These are phyloP conservation scores for Drosophila neonasuta DNA, from an alignment of 2,888 invertebrate genomes.

Conservation along the genomic window DNA sequence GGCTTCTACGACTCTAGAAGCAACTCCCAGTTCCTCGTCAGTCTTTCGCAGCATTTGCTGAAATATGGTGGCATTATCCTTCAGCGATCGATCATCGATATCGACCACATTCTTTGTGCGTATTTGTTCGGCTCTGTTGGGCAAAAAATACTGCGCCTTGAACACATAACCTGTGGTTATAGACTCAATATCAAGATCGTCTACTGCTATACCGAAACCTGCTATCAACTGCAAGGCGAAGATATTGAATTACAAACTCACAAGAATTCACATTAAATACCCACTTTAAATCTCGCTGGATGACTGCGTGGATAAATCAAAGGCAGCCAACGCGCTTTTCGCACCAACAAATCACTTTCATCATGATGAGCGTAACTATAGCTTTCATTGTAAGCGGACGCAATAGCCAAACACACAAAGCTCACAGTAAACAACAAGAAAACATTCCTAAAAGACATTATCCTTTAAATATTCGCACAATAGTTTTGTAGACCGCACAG, in stretches of 20 bases:
- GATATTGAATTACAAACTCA: background rate
- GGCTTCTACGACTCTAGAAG: slow-evolving; percentile 30
- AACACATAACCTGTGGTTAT: slow-evolving; percentile 69
- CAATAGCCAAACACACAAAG: background rate
- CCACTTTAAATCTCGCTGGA: slow-evolving; percentile 58
- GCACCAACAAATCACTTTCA: slow-evolving; percentile 52
- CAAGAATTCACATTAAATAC: background rate
- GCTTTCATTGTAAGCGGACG: slow-evolving; percentile 14
- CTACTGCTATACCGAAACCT: slow-evolving; percentile 55
- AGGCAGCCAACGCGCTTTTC: slow-evolving; percentile 54
- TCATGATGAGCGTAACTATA: slow-evolving; percentile 13
- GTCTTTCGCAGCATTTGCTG: slow-evolving; percentile 40
- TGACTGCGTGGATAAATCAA: slow-evolving; percentile 51
- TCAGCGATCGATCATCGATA: slow-evolving; percentile 28
- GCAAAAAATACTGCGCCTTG: slow-evolving; percentile 66
- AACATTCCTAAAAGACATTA: slow-evolving; percentile 16
- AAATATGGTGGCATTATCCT: slow-evolving; percentile 58
- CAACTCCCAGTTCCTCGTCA: slow-evolving; percentile 41
- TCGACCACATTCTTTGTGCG: slow-evolving; percentile 48
- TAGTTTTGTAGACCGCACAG: slow-evolving; percentile 28
- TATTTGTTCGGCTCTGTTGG: slow-evolving; percentile 47
- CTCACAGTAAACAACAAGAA: slow-evolving; percentile 2
- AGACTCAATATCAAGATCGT: slow-evolving; percentile 39
- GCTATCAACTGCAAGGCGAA: slow-evolving; percentile 36
- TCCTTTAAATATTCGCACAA: slow-evolving; percentile 3